These are phyloP conservation scores for Lemur catta DNA, from an alignment of 2,797 vertebrate species.

Conservation along the genomic window DNA sequence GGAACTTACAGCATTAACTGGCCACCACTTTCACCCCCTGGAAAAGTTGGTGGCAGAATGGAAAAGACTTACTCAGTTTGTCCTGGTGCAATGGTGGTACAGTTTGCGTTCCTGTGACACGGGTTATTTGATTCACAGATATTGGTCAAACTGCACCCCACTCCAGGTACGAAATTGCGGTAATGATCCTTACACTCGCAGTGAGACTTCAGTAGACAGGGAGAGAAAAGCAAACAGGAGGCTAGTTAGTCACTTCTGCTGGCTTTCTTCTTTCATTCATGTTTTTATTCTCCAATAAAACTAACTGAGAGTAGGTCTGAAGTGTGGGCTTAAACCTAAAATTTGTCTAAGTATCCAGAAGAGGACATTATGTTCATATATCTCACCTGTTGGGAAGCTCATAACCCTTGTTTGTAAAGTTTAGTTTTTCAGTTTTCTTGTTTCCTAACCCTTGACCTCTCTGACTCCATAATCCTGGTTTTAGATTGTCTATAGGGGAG, in stretches of 20 bases:
- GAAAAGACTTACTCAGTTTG: conserved; percentile 86
- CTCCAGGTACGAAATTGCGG: conserved; percentile 78
- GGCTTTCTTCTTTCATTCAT: background rate
- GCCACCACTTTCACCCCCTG: background rate
- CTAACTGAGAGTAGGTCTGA: background rate
- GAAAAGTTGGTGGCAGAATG: background rate
- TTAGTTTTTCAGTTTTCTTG: background rate
- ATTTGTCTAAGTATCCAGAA: background rate
- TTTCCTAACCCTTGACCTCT: background rate
- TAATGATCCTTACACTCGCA: conserved; percentile 94
- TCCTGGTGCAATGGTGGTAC: conserved; percentile 85
- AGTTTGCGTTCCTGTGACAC: conserved; percentile 91
- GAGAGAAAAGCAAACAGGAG: background rate
- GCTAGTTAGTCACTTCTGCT: background rate
- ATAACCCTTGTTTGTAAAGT: background rate
- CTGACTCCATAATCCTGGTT: background rate
- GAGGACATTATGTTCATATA: background rate
- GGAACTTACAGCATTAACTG: background rate
- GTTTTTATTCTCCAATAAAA: background rate
- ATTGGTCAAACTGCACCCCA: conserved; percentile 87
- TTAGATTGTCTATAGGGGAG: background rate
- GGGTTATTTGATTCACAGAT: conserved; percentile 87
- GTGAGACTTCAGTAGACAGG: conserved; percentile 86
- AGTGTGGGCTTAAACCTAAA: background rate
- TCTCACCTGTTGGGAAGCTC: background rate